Evolutionary conservation across 2,113 vertebrate genomes (phyloP).

Genomic region (Halcyon senegalensis): DNA sequence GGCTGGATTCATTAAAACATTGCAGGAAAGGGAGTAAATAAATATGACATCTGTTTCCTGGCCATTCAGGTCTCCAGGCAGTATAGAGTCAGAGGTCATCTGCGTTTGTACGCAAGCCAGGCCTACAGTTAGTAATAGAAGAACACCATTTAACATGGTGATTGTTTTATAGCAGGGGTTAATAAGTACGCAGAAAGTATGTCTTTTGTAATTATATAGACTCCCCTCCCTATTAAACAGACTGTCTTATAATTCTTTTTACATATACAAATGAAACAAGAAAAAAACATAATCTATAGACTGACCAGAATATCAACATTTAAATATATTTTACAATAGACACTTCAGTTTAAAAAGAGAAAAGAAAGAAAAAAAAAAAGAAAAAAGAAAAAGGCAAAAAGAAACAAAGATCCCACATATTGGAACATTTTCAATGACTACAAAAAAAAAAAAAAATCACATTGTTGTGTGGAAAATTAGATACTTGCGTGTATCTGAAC

Average conservation of each 20-base stretch:
- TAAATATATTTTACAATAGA: neutral
- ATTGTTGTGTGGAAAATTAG: neutral
- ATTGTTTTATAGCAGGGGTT: neutral
- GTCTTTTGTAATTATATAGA: neutral
- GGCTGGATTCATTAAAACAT: neutral
- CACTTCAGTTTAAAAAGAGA: neutral
- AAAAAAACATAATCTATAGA: neutral
- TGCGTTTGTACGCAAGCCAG: neutral
- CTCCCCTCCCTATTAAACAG: neutral
- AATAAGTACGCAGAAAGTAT: neutral
- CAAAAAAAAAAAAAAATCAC: neutral
- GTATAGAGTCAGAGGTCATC: neutral
- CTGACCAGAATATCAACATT: neutral
- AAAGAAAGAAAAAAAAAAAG: too few species aligned
- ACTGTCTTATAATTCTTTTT: neutral
- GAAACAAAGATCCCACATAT: neutral
- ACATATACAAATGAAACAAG: neutral
- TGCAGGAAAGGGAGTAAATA: slow-evolving; percentile 24
- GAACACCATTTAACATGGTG: neutral
- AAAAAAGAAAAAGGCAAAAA: neutral
- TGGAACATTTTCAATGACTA: neutral
- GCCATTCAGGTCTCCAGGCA: neutral
- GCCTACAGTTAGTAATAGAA: neutral
- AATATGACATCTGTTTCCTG: slow-evolving; percentile 47
- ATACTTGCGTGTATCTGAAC: neutral